Evolutionary conservation across 1,140 invertebrate species (phyloP).

Genomic region (Cydia pomonella): DNA sequence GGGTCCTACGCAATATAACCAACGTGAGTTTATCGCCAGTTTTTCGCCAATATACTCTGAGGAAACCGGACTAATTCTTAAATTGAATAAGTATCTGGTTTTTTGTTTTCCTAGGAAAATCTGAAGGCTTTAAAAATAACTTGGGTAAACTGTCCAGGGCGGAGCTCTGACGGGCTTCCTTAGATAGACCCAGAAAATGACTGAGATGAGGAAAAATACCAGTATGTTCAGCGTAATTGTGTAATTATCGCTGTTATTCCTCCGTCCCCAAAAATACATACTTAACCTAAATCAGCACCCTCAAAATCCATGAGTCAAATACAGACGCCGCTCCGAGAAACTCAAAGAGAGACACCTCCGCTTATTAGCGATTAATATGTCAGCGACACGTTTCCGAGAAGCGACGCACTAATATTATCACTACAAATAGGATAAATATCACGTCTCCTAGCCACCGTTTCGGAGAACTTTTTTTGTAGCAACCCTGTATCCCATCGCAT

Average conservation of each 20-base stretch:
- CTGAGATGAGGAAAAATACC: not conserved
- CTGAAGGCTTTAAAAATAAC: too few species aligned
- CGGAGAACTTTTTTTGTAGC: constrained; percentile 57
- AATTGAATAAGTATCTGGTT: too few species aligned
- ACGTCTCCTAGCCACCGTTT: constrained; percentile 56
- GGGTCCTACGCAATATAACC: too few species aligned
- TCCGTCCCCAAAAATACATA: not conserved
- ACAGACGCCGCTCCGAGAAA: constrained; percentile 10
- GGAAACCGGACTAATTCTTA: too few species aligned
- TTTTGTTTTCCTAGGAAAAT: not conserved
- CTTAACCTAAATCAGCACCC: constrained; percentile 4
- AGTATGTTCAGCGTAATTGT: not conserved
- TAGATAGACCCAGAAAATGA: not conserved
- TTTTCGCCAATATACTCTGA: too few species aligned
- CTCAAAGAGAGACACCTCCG: constrained; percentile 36
- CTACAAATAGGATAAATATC: constrained; percentile 59
- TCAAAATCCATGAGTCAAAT: constrained; percentile 18
- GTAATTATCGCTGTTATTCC: not conserved
- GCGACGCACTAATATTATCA: constrained; percentile 66
- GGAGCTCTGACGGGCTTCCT: too few species aligned
- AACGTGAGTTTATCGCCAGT: too few species aligned
- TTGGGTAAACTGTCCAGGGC: too few species aligned
- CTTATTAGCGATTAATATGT: constrained; percentile 69
- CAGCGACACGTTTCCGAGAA: constrained; percentile 48
- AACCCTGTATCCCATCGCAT: constrained; percentile 36